Evolutionary conservation across 2,888 invertebrate genomes (phyloP).

Genomic region (Drymonia ruficornis): DNA sequence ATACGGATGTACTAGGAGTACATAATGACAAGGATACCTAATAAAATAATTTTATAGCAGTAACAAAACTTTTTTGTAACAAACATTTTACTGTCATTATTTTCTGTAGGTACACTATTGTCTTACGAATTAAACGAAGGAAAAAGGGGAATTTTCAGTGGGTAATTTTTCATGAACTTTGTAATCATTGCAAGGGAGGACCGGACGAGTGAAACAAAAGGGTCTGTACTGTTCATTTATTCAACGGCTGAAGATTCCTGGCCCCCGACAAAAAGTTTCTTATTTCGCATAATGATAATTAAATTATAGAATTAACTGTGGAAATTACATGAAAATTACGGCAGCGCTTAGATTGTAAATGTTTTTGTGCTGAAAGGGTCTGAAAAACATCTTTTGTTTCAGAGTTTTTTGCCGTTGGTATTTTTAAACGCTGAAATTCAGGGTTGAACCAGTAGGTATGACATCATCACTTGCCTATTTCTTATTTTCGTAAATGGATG

Average conservation of each 20-base stretch:
- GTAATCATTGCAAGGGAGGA: conserved; percentile 50
- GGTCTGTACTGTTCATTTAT: conserved; percentile 59
- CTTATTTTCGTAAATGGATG: too few species aligned
- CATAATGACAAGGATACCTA: too few species aligned
- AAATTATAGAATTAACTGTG: conserved; percentile 50
- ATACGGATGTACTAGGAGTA: too few species aligned
- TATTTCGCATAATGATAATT: conserved; percentile 50
- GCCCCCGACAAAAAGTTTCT: conserved; percentile 51
- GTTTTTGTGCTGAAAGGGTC: conserved; percentile 14
- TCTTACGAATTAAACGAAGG: neutral
- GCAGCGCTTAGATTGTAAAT: conserved; percentile 34
- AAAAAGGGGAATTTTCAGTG: conserved; percentile 16
- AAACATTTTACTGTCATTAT: neutral
- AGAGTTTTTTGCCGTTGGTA: neutral
- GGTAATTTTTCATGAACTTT: conserved; percentile 52
- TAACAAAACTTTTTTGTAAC: too few species aligned
- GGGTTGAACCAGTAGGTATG: too few species aligned
- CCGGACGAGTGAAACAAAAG: conserved; percentile 56
- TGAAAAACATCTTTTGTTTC: neutral
- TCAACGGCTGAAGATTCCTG: conserved; percentile 54
- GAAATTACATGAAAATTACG: conserved; percentile 44
- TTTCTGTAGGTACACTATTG: neutral
- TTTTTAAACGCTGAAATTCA: neutral
- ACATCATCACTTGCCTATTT: too few species aligned
- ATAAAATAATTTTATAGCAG: too few species aligned